A percentile compares a stretch with the other conserved stretches of the same genome.
phyloP scores from a whole-genome alignment of 2,113 vertebrate genomes.

The Spea multiplicata region DNA sequence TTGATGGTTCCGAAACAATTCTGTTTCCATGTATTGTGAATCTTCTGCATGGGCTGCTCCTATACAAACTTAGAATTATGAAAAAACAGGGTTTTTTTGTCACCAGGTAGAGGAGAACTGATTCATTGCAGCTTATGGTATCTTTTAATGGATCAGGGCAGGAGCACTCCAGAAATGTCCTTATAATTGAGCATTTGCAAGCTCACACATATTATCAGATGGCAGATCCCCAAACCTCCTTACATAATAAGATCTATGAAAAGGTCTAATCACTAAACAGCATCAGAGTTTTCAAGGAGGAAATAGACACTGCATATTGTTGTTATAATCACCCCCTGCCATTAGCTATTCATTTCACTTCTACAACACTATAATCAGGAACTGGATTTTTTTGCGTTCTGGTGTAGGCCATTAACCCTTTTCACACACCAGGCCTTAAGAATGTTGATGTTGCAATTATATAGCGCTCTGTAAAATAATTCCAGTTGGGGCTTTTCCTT shows the following conservation, averaged over 20 bases:
- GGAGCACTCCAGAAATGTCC: slow-evolving; percentile 6
- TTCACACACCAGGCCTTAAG: background rate
- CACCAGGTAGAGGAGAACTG: background rate
- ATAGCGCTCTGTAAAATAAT: too few species aligned
- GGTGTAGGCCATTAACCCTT: background rate
- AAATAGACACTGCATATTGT: slow-evolving; percentile 20
- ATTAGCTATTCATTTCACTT: slow-evolving; percentile 8
- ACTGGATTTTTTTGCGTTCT: background rate
- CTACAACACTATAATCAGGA: background rate
- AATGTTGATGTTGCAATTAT: background rate
- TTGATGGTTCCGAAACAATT: too few species aligned
- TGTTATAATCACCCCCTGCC: slow-evolving; percentile 18
- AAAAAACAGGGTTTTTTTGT: background rate
- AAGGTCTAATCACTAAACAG: slow-evolving; percentile 11
- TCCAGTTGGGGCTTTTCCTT: too few species aligned
- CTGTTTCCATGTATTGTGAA: too few species aligned
- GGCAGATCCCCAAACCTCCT: background rate
- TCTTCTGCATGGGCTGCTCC: too few species aligned
- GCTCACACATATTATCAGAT: background rate
- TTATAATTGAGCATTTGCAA: slow-evolving; percentile 10
- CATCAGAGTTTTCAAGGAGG: background rate
- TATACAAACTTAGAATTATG: background rate
- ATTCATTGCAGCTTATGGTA: slow-evolving; percentile 2
- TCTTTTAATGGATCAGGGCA: slow-evolving; percentile 20
- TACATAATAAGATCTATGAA: slow-evolving; percentile 2